Percentiles rank a stretch among this genome's conserved stretches.
phyloP scores from a whole-genome alignment of 2,888 invertebrate genomes.

The Drosophila peninsularis region DNA sequence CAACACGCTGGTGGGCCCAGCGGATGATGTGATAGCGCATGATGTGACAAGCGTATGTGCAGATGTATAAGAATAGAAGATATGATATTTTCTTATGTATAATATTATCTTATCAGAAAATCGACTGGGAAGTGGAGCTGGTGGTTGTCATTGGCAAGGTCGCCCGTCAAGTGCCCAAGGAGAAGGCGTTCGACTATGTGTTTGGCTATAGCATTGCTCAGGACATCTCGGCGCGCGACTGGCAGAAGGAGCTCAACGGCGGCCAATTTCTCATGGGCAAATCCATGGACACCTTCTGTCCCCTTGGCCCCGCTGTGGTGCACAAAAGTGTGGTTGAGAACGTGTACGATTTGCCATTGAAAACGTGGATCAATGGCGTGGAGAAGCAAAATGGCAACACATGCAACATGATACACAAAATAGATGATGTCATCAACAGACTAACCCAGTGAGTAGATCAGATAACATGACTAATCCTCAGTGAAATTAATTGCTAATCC shows the following conservation, averaged over 20 bases:
- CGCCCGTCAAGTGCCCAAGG: slow-evolving; percentile 88
- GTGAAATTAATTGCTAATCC: not conserved
- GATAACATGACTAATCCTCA: not conserved
- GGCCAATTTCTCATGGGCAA: slow-evolving; percentile 92
- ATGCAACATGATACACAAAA: slow-evolving; percentile 90
- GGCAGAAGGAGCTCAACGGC: slow-evolving; percentile 87
- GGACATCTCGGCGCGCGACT: slow-evolving; percentile 94
- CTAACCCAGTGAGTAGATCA: slow-evolving; percentile 87
- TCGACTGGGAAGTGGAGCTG: slow-evolving; percentile 95
- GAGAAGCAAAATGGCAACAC: slow-evolving; percentile 93
- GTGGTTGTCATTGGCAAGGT: slow-evolving; percentile 87
- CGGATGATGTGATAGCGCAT: slow-evolving; percentile 88
- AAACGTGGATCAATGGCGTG: slow-evolving; percentile 90
- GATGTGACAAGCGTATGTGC: slow-evolving; percentile 86
- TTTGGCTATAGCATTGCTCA: slow-evolving; percentile 94
- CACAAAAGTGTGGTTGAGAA: slow-evolving; percentile 90
- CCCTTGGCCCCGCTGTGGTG: slow-evolving; percentile 92
- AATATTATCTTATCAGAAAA: slow-evolving; percentile 86
- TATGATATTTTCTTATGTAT: not conserved
- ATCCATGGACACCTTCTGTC: slow-evolving; percentile 95
- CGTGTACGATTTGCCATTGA: slow-evolving; percentile 89
- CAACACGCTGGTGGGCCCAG: slow-evolving; percentile 91
- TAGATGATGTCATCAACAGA: slow-evolving; percentile 90
- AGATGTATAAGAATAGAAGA: not conserved
- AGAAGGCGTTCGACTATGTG: slow-evolving; percentile 90